Evolutionary conservation across 2,797 vertebrate genomes (phyloP).

Genomic region (Spinibarbus caldwelli): DNA sequence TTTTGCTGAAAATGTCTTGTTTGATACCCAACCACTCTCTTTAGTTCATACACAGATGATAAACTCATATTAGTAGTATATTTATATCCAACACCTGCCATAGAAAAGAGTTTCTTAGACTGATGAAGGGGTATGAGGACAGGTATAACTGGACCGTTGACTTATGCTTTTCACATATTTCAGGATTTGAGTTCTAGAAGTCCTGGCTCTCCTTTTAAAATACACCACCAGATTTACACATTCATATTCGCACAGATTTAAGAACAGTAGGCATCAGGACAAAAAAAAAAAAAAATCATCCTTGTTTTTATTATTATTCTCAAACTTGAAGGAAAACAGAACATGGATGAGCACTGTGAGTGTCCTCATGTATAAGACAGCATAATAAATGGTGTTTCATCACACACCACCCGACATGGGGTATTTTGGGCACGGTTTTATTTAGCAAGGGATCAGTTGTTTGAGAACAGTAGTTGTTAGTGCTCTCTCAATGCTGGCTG

Average conservation of each 20-base stretch:
- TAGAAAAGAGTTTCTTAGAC: background rate
- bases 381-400: background rate
- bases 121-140: background rate
- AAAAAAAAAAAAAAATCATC: background rate
- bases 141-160: background rate
- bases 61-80: conserved; percentile 44
- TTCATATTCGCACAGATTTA: background rate
- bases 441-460: conserved; percentile 36
- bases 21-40: background rate
- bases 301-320: background rate
- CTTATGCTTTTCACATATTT: background rate
- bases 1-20: background rate
- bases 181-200: background rate
- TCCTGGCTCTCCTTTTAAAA: background rate
- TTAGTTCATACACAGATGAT: too few species aligned
- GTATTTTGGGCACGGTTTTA: conserved; percentile 26
- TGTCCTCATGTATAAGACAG: background rate
- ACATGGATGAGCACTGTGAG: background rate
- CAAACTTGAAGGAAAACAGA: background rate
- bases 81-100: conserved; percentile 60
- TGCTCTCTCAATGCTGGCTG: background rate
- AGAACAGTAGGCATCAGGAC: background rate
- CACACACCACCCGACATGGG: background rate
- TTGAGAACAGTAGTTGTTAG: conserved; percentile 17
- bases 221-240: background rate